Base-by-base conservation (phyloP, 2,888 invertebrate genomes). In the Sceliomorpha sp. region DNA sequence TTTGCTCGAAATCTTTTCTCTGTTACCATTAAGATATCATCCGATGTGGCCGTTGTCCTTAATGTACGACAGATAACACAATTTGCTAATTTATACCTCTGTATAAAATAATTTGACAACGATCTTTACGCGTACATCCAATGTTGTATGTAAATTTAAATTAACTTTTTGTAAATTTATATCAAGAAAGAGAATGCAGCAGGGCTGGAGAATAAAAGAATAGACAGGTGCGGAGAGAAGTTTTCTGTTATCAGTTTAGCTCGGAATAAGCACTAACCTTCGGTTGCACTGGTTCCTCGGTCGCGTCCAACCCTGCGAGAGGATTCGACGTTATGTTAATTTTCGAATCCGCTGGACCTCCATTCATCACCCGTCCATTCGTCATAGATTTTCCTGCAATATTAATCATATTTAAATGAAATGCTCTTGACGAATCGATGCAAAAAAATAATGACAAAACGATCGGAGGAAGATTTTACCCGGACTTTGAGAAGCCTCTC, bases 271-370 rank as follows among this genome's bases (percentile, higher is more conserved):
- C 66, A 88, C 88, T 80, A 81, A 88, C 88, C 88, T 88, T 88
- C 73, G 88, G 87, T 77, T 86, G 86, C 76, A 83, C 83, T 42
- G 85, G 77, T 42, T 87, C 94, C 91, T 94, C 94, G 77, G 92
- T 91, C 79, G 91, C 89, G 60, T 90, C 89, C 56, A 91, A 89
- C 72, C 91, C 91, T 29, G 94, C 94, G 85, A 94, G 90, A 17
- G 94, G 94, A 88, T 94, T 94, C 51, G 93, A 92, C 2, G 94
- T 94, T 78, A 94, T 94, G 56, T 94, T 94, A 81, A 94, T 93
- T 72, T 89, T 89, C n/a, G 88, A 88, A 59, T 88, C 88, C 12
- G 85, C 85, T 12, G 86, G 81, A 40, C 86, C 86, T 8, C 89
- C 88, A 62, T 88, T 88, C 75, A 86, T 85, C 68, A 86, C 85